Percentiles rank a stretch among this genome's conserved stretches.
Evolutionary conservation across 1,140 invertebrate genomes (phyloP).

Genomic region (Zaprionus davidi): DNA sequence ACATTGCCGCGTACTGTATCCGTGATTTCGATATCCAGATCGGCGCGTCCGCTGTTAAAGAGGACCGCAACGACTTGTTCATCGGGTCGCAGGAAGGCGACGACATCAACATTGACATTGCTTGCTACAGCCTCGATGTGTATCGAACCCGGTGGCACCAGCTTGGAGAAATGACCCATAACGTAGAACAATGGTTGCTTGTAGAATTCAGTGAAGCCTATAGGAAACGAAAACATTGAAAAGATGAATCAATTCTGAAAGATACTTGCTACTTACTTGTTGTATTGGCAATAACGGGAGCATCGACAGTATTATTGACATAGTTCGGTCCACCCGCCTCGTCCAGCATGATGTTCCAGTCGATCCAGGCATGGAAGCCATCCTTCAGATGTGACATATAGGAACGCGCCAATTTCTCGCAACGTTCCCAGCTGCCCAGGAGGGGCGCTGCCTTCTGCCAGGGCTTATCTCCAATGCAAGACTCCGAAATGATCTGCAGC

Average conservation of each 20-base stretch:
- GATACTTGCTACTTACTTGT: constrained; percentile 44
- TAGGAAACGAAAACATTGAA: not conserved
- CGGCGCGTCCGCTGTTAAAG: constrained; percentile 85
- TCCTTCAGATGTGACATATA: constrained; percentile 88
- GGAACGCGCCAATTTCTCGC: constrained; percentile 86
- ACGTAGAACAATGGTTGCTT: constrained; percentile 96
- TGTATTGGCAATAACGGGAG: constrained; percentile 90
- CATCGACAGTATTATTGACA: constrained; percentile 90
- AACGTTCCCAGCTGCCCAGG: constrained; percentile 91
- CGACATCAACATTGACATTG: constrained; percentile 68
- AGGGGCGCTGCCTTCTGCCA: constrained; percentile 71
- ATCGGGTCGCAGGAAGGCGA: constrained; percentile 87
- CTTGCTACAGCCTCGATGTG: constrained; percentile 82
- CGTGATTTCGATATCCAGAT: constrained; percentile 58
- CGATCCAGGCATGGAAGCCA: constrained; percentile 91
- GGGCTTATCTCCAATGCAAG: constrained; percentile 87
- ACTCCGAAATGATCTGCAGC: constrained; percentile 92
- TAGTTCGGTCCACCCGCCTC: constrained; percentile 92
- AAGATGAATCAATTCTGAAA: not conserved
- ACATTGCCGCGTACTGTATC: constrained; percentile 63
- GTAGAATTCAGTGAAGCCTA: constrained; percentile 88
- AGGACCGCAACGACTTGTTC: constrained; percentile 86
- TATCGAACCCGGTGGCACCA: constrained; percentile 88
- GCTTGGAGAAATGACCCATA: constrained; percentile 94
- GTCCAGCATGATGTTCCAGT: constrained; percentile 94